A percentile compares a stretch with the other conserved stretches of the same genome.
Evolutionary conservation across 2,888 invertebrate species (phyloP).

Genomic region (Prenolepis imparis): DNA sequence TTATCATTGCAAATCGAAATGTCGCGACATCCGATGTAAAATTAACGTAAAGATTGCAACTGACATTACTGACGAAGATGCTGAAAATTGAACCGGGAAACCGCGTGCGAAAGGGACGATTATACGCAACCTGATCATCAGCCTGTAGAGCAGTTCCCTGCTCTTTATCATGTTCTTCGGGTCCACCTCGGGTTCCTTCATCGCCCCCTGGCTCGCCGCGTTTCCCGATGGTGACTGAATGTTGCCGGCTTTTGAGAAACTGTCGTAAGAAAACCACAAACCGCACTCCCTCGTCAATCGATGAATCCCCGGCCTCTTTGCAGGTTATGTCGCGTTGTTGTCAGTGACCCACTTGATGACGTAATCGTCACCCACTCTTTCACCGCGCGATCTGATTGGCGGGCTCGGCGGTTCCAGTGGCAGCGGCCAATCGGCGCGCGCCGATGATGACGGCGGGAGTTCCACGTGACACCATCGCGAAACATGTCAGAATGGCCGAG

Average conservation of each 20-base stretch:
- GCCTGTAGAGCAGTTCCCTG: constrained; percentile 94
- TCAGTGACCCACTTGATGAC: constrained; percentile 37
- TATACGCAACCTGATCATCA: constrained; percentile 93
- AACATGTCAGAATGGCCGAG: constrained; percentile 77
- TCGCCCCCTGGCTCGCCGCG: constrained; percentile 63
- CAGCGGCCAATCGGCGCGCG: constrained; percentile 28
- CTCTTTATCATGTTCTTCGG: constrained; percentile 94
- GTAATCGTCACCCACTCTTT: neutral
- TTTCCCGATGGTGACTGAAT: constrained; percentile 71
- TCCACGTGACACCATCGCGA: constrained; percentile 38
- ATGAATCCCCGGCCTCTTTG: constrained; percentile 54
- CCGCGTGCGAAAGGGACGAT: constrained; percentile 21
- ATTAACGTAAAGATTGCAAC: neutral
- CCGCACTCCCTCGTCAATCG: constrained; percentile 75
- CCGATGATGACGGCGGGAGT: neutral
- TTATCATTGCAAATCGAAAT: neutral
- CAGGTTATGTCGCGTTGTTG: constrained; percentile 77
- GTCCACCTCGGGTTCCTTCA: constrained; percentile 88
- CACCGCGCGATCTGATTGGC: constrained; percentile 24
- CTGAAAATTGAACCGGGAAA: neutral
- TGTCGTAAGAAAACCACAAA: constrained; percentile 56
- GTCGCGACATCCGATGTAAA: neutral
- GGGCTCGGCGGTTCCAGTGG: neutral
- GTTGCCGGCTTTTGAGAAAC: constrained; percentile 61
- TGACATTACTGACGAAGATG: neutral